Evolutionary conservation across 1,140 invertebrate species (phyloP).

Genomic region (Patella vulgata): DNA sequence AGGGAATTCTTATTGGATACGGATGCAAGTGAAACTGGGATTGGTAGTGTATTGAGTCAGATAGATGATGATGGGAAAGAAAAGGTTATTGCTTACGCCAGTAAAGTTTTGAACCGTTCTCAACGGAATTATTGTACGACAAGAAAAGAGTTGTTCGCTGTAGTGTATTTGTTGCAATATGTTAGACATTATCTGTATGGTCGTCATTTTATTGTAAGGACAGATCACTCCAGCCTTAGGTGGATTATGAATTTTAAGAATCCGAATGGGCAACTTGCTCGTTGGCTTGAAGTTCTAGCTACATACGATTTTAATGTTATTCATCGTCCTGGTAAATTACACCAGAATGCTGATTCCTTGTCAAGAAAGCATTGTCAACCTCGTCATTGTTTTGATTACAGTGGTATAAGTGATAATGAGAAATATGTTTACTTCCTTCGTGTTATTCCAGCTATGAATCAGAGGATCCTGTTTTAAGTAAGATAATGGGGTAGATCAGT

Average conservation of each 20-base stretch:
- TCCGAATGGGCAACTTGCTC: conserved; percentile 13
- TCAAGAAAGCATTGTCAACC: neutral
- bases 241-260: conserved; percentile 18
- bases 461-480: neutral
- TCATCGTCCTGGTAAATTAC: neutral
- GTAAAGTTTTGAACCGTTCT: conserved; percentile 9
- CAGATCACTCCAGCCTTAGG: conserved; percentile 9
- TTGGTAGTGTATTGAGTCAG: conserved; percentile 47
- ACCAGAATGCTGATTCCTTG: neutral
- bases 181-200: conserved; percentile 42
- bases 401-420: neutral
- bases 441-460: neutral
- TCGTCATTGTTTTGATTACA: conserved; percentile 20
- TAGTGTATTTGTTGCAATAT: conserved; percentile 36
- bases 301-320: conserved; percentile 3
- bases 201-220: conserved; percentile 2
- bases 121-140: conserved; percentile 44
- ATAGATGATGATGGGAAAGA: conserved; percentile 24
- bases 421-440: neutral
- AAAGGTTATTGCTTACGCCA: conserved; percentile 31
- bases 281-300: conserved; percentile 9
- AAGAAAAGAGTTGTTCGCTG: conserved; percentile 40
- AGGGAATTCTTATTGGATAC: conserved; percentile 28
- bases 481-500: neutral
- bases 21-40: conserved; percentile 29